These are phyloP conservation scores for Hydroisotoma schaefferi DNA, from an alignment of 2,888 invertebrate genomes.

Conservation along the genomic window DNA sequence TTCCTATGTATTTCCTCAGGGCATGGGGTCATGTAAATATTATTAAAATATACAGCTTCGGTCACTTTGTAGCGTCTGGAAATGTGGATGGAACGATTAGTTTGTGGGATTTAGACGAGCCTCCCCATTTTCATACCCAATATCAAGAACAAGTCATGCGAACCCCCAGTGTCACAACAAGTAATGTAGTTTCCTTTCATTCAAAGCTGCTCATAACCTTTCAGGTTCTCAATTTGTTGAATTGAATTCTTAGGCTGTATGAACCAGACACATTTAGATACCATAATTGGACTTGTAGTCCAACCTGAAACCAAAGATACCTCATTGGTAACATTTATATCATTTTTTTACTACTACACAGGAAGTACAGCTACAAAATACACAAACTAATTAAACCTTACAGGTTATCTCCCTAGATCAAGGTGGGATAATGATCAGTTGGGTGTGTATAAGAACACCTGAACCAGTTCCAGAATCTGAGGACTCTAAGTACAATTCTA, in stretches of 20 bases:
- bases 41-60: constrained; percentile 30
- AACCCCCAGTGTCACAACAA: constrained; percentile 43
- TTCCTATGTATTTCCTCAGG: constrained; percentile 41
- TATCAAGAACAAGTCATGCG: constrained; percentile 45
- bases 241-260: constrained; percentile 28
- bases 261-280: constrained; percentile 20
- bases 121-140: constrained; percentile 36
- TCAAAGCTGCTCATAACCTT: not conserved
- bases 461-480: constrained; percentile 18
- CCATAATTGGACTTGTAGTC: constrained; percentile 37
- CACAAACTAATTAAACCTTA: not conserved
- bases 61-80: constrained; percentile 37
- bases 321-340: constrained; percentile 24
- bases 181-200: constrained; percentile 20
- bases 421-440: constrained; percentile 33
- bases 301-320: constrained; percentile 34
- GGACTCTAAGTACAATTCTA: constrained; percentile 28
- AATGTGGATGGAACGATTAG: constrained; percentile 43
- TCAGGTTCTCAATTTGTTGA: not conserved
- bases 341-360: not conserved
- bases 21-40: constrained; percentile 45
- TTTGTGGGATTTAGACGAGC: constrained; percentile 43
- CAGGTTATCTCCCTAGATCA: constrained; percentile 31
- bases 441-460: constrained; percentile 33
- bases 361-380: not conserved